Base-by-base conservation (phyloP, 2,113 vertebrate genomes). In the Tichodroma muraria region DNA sequence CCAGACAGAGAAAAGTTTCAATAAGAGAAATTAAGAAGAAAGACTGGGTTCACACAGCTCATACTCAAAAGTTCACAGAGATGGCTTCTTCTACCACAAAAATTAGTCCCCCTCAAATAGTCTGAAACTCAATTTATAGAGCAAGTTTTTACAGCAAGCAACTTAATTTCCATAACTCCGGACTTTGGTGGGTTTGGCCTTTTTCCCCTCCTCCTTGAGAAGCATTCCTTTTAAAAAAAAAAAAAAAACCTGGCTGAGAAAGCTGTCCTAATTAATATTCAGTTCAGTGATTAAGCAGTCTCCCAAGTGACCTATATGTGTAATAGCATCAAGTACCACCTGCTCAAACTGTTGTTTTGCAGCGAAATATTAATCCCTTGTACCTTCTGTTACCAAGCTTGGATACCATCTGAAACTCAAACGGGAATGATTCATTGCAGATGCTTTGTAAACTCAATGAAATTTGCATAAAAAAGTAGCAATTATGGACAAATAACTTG, bases 281-380 rank as follows among this genome's bases (percentile, higher is more conserved):
- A 92, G 49, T 95, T 96, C 82, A 97, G 88, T 85, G 95, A 97
- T 92, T 94, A 89, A 94, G 61, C 49, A 94, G 53, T 92, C 63
- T 96, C 92, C 71, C 96, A 96, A 94, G 84, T 88, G 96, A 97
- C 89, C 83, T 96, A 49, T 95, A 89, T 92, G 86, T 94, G 85
- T 92, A 96, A 96, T 68, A 89, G 73, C 92, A 94, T 96, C 93
- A 91, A 95, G 77, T 95, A 80, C 64, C 93, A 96, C 85, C 86
- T 97, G 90, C 94, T 97, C 81, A 96, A 97, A 94, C 79, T 91
- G 94, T 95, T 94, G 95, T 96, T 96, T 94, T 89, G 91, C 85
- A 95, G 72, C 0, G 1, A 94, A 79, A 95, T 96, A 96, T 95
- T 95, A 95, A 94, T 94, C 92, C 76, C 87, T 85, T 85, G 84